Evolutionary conservation across 2,888 invertebrate species (phyloP).

Genomic region (Dryocosmus kuriphilus): DNA sequence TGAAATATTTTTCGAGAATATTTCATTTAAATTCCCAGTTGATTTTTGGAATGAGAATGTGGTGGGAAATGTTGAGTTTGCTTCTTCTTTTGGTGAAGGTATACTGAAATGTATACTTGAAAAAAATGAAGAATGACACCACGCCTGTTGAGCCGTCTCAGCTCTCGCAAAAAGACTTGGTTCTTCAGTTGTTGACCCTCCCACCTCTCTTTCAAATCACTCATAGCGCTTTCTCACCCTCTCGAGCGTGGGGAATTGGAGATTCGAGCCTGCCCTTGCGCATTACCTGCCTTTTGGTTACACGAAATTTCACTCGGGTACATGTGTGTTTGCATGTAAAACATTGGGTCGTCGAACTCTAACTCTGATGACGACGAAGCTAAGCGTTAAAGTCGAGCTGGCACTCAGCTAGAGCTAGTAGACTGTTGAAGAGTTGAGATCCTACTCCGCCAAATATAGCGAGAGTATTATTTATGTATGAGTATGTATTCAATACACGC

Average conservation of each 20-base stretch:
- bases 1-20: neutral
- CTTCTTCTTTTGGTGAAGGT: neutral
- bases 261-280: neutral
- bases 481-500: conserved; percentile 19
- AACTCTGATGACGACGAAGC: neutral
- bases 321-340: neutral
- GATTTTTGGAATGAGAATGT: neutral
- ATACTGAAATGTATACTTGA: neutral
- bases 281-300: conserved; percentile 12
- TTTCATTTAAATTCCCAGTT: neutral
- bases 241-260: neutral
- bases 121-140: conserved; percentile 12
- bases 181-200: neutral
- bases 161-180: neutral
- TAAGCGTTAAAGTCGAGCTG: conserved; percentile 11
- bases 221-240: neutral
- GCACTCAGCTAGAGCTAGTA: conserved; percentile 10
- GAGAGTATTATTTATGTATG: conserved; percentile 11
- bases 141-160: neutral
- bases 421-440: conserved; percentile 1
- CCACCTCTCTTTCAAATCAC: neutral
- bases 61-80: neutral
- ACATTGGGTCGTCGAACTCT: conserved; percentile 31
- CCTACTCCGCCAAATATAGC: conserved; percentile 26
- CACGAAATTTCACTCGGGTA: conserved; percentile 3